Base-by-base conservation (phyloP, 2,113 vertebrate species). In the Oreochromis niloticus region DNA sequence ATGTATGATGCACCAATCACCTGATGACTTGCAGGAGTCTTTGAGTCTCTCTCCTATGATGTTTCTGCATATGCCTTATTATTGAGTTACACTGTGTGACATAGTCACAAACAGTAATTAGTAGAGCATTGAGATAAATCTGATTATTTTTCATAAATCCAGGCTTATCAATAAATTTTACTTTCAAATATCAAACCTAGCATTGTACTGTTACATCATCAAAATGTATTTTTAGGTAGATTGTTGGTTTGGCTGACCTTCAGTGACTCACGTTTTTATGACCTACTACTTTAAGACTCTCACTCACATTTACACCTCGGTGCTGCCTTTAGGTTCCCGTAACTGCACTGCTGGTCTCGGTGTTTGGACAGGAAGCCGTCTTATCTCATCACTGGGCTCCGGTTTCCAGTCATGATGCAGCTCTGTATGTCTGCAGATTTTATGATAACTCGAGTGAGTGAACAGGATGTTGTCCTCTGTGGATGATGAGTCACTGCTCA, bases 401-500 rank as follows among this genome's bases (percentile, higher is more conserved):
- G 6, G 80, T 55, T 85, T 85, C 46, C 87, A 36, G 83, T 66
- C 73, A 82, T 13, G 32, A 6, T 61, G 57, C 68, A 16, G 27
- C 78, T 54, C 71, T 68, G 16, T 61, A 13, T 84, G 41, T 83
- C 81, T 85, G 81, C 34, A 59, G 80, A 83, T 90, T 59, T 57
- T 34, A 83, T 81, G 63, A 12, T 50, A 85, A 85, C 63, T 50
- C 11, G 4, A 66, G 63, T 54, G 61, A 88, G 63, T 90, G 81
- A 52, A 56, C 9, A 17, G 87, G 83, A 78, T 81, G 88, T 75
- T 79, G 66, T 86, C 81, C 83, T 87, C 87, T 80, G 39, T 66
- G 59, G 71, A 81, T 7, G 71, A 63, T 90, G 89, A 90, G 24
- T 91, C 90, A 78, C 75, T 57, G 54, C 59, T 81, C 87, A 82